phyloP scores from a whole-genome alignment of 2,888 invertebrate species.

The Tiliacea citrago region DNA sequence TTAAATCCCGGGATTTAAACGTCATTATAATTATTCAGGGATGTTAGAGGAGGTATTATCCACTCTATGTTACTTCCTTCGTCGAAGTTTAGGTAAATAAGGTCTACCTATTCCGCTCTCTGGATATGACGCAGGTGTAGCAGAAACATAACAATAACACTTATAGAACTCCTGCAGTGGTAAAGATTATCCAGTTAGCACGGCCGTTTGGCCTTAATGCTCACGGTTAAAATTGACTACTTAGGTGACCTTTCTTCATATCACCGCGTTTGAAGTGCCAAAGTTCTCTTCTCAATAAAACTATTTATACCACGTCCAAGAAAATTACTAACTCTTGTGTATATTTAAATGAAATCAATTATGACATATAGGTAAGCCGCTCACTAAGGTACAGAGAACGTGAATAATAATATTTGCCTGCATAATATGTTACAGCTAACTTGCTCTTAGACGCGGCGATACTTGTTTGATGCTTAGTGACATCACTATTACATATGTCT shows the following conservation, averaged over 20 bases:
- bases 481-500: background rate
- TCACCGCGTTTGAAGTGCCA: background rate
- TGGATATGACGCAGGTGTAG: too few species aligned
- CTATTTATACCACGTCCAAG: constrained; percentile 41
- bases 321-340: background rate
- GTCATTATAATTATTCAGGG: too few species aligned
- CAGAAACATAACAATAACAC: too few species aligned
- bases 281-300: background rate
- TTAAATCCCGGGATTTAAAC: too few species aligned
- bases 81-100: too few species aligned
- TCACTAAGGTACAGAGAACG: constrained; percentile 28
- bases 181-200: too few species aligned
- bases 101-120: too few species aligned
- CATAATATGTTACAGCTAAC: constrained; percentile 35
- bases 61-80: too few species aligned
- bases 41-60: too few species aligned
- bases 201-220: background rate
- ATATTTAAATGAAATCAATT: constrained; percentile 65
- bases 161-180: too few species aligned
- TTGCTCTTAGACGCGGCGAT: background rate
- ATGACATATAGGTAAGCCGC: constrained; percentile 52
- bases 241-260: too few species aligned
- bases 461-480: background rate
- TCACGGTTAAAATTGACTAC: background rate
- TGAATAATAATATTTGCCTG: constrained; percentile 50